Evolutionary conservation across 2,888 invertebrate species (phyloP).

Genomic region (Podotricha telesiphe): DNA sequence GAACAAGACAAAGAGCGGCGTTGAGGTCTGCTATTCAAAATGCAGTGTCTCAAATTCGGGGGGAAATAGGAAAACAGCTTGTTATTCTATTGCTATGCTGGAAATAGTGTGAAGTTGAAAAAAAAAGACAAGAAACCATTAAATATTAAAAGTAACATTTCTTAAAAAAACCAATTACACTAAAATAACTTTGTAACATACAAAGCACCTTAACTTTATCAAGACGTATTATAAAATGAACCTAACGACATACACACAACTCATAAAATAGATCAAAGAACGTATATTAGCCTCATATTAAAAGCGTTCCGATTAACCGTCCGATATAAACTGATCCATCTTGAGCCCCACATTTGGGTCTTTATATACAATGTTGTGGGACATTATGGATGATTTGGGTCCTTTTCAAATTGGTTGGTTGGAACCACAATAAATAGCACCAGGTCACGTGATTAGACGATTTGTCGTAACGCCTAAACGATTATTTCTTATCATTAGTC

Average conservation of each 20-base stretch:
- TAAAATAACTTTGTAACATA: neutral
- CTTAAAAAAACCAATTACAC: neutral
- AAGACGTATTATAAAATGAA: slow-evolving; percentile 22
- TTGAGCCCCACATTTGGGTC: slow-evolving; percentile 31
- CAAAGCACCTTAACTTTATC: slow-evolving; percentile 18
- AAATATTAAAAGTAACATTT: neutral
- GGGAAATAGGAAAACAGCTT: no score
- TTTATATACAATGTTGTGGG: slow-evolving; percentile 34
- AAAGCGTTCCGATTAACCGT: slow-evolving; percentile 50
- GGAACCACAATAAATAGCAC: slow-evolving; percentile 64
- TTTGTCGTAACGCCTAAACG: slow-evolving; percentile 76
- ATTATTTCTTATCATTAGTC: slow-evolving; percentile 77
- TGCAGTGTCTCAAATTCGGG: no score
- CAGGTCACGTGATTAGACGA: slow-evolving; percentile 74
- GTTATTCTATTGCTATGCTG: no score
- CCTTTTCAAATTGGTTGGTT: slow-evolving; percentile 38
- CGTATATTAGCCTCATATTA: slow-evolving; percentile 51
- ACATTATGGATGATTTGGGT: slow-evolving; percentile 26
- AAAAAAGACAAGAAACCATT: no score
- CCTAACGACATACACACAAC: slow-evolving; percentile 45
- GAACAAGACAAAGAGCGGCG: no score
- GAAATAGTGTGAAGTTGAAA: no score
- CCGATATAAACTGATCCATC: slow-evolving; percentile 52
- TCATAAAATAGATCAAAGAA: slow-evolving; percentile 44
- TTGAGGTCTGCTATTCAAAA: no score